phyloP scores from a whole-genome alignment of 1,140 invertebrate species.

The Aporrectodea caliginosa region DNA sequence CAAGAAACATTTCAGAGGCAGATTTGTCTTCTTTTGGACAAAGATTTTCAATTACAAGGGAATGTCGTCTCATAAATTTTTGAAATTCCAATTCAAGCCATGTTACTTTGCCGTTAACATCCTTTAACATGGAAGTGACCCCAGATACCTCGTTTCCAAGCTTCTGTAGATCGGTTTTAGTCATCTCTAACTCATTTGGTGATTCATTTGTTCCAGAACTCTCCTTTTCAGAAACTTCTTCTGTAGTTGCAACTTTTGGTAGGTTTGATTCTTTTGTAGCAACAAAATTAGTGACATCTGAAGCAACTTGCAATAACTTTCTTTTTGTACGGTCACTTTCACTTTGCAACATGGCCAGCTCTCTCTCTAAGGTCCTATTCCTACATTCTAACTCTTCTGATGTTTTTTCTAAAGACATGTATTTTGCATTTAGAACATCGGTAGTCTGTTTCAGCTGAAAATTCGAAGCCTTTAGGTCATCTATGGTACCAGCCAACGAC shows the following conservation, averaged over 20 bases:
- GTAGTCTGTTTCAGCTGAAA: background rate
- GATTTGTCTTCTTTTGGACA: constrained; percentile 25
- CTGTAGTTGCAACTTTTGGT: background rate
- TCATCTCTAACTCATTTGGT: background rate
- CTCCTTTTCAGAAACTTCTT: background rate
- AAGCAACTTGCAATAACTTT: background rate
- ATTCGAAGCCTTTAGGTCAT: background rate
- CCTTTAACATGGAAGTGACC: background rate
- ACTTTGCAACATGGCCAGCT: background rate
- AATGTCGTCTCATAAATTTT: constrained; percentile 21
- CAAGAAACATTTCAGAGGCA: constrained; percentile 9
- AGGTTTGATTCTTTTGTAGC: background rate
- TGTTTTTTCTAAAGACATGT: background rate
- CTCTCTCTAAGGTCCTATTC: background rate
- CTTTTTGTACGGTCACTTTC: background rate
- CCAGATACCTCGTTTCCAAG: background rate
- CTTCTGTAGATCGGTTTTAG: background rate
- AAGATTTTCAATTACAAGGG: constrained; percentile 19
- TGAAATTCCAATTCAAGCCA: constrained; percentile 17
- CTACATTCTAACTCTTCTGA: background rate
- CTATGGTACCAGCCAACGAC: background rate
- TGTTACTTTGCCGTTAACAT: background rate
- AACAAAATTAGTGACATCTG: background rate
- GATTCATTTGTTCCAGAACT: background rate
- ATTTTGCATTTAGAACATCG: background rate